These are phyloP conservation scores for Eretmochelys imbricata DNA, from an alignment of 2,113 vertebrate species.

Conservation along the genomic window DNA sequence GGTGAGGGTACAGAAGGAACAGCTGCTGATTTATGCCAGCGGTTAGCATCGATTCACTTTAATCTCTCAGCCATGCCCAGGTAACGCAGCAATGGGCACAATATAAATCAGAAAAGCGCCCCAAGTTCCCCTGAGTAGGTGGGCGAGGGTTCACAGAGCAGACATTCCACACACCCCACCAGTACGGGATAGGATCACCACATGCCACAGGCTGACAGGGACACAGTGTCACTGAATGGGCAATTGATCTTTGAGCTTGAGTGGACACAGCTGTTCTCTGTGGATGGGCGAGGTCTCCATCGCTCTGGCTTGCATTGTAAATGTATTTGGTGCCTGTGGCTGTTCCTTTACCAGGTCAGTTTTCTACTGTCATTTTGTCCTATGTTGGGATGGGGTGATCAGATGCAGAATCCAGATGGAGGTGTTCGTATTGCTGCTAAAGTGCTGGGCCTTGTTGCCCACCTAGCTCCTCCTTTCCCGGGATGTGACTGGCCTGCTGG, in stretches of 20 bases:
- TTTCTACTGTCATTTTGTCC: no score
- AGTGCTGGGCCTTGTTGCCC: no score
- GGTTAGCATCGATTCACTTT: background rate
- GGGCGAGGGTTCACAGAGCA: background rate
- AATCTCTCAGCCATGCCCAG: background rate
- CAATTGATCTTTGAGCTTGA: background rate
- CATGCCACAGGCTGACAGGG: background rate
- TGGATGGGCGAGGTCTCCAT: no score
- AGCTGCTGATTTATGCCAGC: background rate
- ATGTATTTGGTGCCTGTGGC: no score
- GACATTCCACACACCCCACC: background rate
- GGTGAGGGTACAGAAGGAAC: background rate
- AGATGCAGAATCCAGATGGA: no score
- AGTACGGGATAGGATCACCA: background rate
- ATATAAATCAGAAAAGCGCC: background rate
- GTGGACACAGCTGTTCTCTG: background rate
- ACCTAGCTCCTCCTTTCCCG: background rate
- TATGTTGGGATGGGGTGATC: no score
- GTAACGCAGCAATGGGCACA: background rate
- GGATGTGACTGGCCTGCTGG: background rate
- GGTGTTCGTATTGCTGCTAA: no score
- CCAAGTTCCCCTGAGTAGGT: background rate
- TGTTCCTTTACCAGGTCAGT: no score
- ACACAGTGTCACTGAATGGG: background rate
- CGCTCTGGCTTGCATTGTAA: no score